Base-by-base conservation (phyloP, 2,113 vertebrate species). In the Thalassarche chlororhynchos region DNA sequence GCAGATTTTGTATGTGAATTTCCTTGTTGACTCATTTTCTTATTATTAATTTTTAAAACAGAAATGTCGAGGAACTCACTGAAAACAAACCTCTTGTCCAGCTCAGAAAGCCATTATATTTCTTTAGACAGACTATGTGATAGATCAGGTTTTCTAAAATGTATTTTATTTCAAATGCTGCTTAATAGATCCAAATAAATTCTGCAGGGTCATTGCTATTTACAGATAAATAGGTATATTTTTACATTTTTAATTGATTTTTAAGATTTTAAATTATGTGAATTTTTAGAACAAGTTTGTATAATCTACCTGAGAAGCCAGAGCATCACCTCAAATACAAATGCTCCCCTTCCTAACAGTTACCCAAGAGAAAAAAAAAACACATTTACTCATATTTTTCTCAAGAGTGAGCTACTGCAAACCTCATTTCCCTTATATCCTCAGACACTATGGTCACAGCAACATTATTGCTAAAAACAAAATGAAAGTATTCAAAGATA, bases 1-100 rank as follows among this genome's bases (percentile, higher is more conserved):
- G 89, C 78, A 83, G 96, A 32, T 89, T 96, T 95, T 97, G 96
- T 96, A 91, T 96, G 49, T 95, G 94, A 42, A 95, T 97, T 97
- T 97, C 94, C 96, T 97, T 96, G 97, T 94, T 96, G 75, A 49
- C 54, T 84, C 89, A 62, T 77, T 95, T 96, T 96, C 87, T 86
- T 94, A 66, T 12, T 32, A 69, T 32, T 70, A 49, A 28, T 82
- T 97, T 97, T 94, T 95, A 77, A 82, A 84, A 60, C 47, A 78
- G 61, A 70, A 84, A n/a, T 49, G 29, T 87, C 32, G 38, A 85
- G 75, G 62, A 94, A 55, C 74, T 85, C 69, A 70, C 62, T 54
- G 46, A 76, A 89, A 90, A n/a, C 62, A 64, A 87, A 31, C 74
- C 49, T 74, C 47, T 58, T 51, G 88, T 79, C 83, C 89, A 76